Evolutionary conservation across 2,113 vertebrate genomes (phyloP).

Genomic region (Burhinus oedicnemus): DNA sequence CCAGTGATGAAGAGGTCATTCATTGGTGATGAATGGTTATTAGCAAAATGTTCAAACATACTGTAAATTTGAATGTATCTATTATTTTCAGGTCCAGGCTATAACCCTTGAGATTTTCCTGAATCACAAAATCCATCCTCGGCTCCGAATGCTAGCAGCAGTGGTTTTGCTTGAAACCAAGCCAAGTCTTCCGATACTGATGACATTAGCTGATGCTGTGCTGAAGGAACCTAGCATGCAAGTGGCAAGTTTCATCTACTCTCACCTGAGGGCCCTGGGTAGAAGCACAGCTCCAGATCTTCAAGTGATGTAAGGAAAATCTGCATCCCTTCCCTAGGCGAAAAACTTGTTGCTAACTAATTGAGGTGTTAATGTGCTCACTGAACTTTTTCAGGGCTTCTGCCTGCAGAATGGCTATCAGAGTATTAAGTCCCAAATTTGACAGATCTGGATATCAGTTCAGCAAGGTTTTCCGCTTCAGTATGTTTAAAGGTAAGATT

Average conservation of each 20-base stretch:
- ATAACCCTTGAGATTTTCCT: slow-evolving; percentile 60
- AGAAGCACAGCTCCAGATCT: slow-evolving; percentile 60
- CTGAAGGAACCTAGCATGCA: slow-evolving; percentile 60
- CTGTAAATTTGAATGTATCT: background rate
- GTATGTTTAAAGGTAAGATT: slow-evolving; percentile 58
- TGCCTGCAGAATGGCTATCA: slow-evolving; percentile 62
- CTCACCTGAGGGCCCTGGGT: slow-evolving; percentile 53
- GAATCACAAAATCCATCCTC: slow-evolving; percentile 42
- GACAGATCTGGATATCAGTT: slow-evolving; percentile 24
- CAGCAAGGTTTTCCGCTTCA: slow-evolving; percentile 50
- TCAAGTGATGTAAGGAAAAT: slow-evolving; percentile 61
- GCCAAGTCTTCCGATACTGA: slow-evolving; percentile 55
- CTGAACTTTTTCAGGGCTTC: slow-evolving; percentile 42
- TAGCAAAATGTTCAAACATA: background rate
- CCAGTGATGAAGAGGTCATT: background rate
- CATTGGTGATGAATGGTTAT: background rate
- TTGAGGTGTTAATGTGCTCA: background rate
- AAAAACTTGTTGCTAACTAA: background rate
- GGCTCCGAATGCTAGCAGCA: slow-evolving; percentile 44
- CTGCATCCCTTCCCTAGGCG: background rate
- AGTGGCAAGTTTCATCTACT: slow-evolving; percentile 68
- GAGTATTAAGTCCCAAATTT: slow-evolving; percentile 41
- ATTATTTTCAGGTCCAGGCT: slow-evolving; percentile 62
- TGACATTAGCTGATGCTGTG: slow-evolving; percentile 49
- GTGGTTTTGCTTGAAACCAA: slow-evolving; percentile 59